Evolutionary conservation across 1,140 invertebrate genomes (phyloP), one percentile per base, ranked within the genome.

Genomic region (Laupala kohalensis): DNA sequence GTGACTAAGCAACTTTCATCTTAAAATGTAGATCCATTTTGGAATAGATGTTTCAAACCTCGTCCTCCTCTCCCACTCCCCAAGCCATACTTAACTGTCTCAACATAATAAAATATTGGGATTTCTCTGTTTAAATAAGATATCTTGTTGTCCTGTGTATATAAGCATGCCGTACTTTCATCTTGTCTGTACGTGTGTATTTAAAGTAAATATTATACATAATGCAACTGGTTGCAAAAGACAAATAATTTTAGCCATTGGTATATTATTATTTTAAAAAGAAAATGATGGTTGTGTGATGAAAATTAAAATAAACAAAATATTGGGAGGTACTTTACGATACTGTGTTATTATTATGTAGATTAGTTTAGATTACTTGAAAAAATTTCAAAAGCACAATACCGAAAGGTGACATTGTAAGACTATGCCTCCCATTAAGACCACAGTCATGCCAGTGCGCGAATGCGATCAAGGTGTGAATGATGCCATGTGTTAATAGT

Each of bases 171-270:
- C 19, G 6, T 37, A 30, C 29, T 37, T 68, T 23, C 29, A 27
- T 27, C 66, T 19, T 67, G 25, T 65, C n/a, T 65, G n/a, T 67
- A 67, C 23, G 27, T 67, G 24, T 68, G 67, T 68, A 3, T 68
- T 37, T 68, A 29, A 29, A 68, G 24, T 66, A 24, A 68, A 68
- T 9, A 68, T 23, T 28, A 13, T 15, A 23, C 12, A 68, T 29
- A 68, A 30, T 68, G 67, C 67, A 68, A 68, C 4, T 68, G 28
- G 27, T 68, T 68, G 67, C 29, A 68, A 29, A 68, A 28, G 67
- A 68, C 67, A 68, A 68, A 68, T 68, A 68, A 68, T 68, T 68
- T 68, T 25, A 68, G 67, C 67, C 27, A 68, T 68, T 28, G 24
- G 29, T 29, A 9, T 37, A 23, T 68, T 53, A 13, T 53, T 13